Base-by-base conservation (phyloP, 92 coral and sea anemone genomes). In the Bergia sp. region DNA sequence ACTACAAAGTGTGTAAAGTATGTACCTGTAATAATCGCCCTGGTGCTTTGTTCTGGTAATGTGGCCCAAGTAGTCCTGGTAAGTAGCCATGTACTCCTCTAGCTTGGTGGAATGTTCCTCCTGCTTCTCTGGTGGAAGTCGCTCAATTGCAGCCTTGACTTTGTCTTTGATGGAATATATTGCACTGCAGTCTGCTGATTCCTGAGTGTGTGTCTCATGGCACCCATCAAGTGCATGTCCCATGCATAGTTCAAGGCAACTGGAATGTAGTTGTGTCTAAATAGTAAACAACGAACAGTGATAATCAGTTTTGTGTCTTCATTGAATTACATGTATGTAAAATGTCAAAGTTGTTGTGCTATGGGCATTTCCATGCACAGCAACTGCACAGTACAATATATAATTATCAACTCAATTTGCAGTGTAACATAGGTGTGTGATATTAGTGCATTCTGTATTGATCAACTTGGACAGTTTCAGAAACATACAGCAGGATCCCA, bases 21-120 rank as follows among this genome's bases (percentile, higher is more conserved):
- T 5, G 3, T 43, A 43, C 47, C 47, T 43, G 47, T 43, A 43
- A 5, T 43, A 43, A 43, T 43, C 47, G 3, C 47, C 47, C 47
- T 43, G 47, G 47, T 43, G 47, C 64, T 91, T 91, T 61, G 93
- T 90, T 57, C 90, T 83, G 11, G 76, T 15, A 20, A 91, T 87
- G 67, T 91, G 93, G 23, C 88, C 90, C 47, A 87, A 43, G 83
- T 87, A 87, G 67, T 38, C 88, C 88, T 81, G 83, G 79, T 81
- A 91, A 49, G 49, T 82, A 44, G n/a, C 81, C 23, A 43, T 44
- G 20, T 77, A 37, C 37, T 91, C 91, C n/a, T 75, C 89, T 0
- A 87, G 43, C 88, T 81, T 85, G 11, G 36, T 29, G 49, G 88
- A 40, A 49, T 79, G 64, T 12, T 71, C 81, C 6, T 71, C 9